Conservation (phyloP, 2,113 vertebrate species). For the Conger conger region DNA sequence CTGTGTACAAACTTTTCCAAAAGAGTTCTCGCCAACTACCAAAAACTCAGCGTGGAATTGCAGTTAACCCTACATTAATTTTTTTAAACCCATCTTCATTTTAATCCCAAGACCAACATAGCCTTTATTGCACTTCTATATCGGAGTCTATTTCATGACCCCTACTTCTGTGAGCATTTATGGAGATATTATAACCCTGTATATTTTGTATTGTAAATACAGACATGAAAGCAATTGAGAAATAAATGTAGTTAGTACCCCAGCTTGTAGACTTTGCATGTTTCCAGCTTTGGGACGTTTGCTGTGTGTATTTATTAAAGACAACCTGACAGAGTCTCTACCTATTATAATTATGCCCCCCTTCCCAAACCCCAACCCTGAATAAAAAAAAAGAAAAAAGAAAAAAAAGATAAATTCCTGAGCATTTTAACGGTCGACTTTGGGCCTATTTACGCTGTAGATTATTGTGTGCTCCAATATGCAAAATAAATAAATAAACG, state of each 20-base stretch:
- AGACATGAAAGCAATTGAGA: background rate
- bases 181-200: background rate
- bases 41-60: background rate
- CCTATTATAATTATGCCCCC: background rate
- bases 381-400: no score
- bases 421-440: background rate
- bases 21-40: background rate
- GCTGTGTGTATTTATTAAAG: conserved; percentile 27
- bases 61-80: background rate
- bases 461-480: conserved; percentile 57
- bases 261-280: background rate
- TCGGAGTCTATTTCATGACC: background rate
- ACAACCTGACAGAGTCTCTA: conserved; percentile 13
- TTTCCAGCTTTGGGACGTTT: background rate
- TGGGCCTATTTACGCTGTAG: conserved; percentile 37
- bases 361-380: background rate
- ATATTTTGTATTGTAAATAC: background rate
- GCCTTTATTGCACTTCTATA: background rate
- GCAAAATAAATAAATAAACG: conserved; percentile 38
- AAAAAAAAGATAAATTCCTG: background rate
- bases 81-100: background rate
- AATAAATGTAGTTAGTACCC: background rate
- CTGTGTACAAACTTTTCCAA: background rate
- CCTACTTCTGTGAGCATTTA: background rate
- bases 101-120: background rate